Evolutionary conservation across 2,113 vertebrate genomes (phyloP), one percentile per base, ranked within the genome.

Genomic region (Burhinus oedicnemus): DNA sequence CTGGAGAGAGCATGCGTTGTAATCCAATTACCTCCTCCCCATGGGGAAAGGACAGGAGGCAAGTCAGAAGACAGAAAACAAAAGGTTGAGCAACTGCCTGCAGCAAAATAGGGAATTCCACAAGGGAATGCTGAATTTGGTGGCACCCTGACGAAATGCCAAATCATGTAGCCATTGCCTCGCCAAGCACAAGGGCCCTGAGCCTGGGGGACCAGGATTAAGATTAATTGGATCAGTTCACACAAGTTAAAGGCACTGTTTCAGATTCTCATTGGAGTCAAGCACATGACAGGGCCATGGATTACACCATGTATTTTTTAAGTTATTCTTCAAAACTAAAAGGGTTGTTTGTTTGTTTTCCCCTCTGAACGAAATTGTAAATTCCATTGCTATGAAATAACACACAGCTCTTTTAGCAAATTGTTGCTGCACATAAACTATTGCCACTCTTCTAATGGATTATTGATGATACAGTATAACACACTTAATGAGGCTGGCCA

Each of bases 51-150:
- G 34, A 95, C 61, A 93, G 65, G 77, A 95, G 93, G 96, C 78
- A 89, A 82, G 36, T 91, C 52, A 92, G 91, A 49, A 88, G 69
- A 94, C 44, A 79, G 72, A 89, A 97, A 89, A 97, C 89, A 96
- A 96, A 97, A 96, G 83, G 83, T 83, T 93, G 93, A 95, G 81
- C 62, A 95, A 97, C 74, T 0, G 54, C 83, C 74, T 74, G 78
- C 47, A 74, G 89, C 89, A 91, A 94, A 96, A 93, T 30, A 94
- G 57, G 66, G 89, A 97, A 95, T 89, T 96, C 97, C 84, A 93
- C 4, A 2, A 90, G 90, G 85, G 54, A 96, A 90, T 83, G 84
- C 66, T 91, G 94, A 95, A 97, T 96, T 96, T 96, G 80, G 91
- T 94, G 94, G 89, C 89, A 95, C 75, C 84, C 74, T 91, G 94